Conservation (phyloP, 2,797 vertebrate genomes). For the Poecile montanus region DNA sequence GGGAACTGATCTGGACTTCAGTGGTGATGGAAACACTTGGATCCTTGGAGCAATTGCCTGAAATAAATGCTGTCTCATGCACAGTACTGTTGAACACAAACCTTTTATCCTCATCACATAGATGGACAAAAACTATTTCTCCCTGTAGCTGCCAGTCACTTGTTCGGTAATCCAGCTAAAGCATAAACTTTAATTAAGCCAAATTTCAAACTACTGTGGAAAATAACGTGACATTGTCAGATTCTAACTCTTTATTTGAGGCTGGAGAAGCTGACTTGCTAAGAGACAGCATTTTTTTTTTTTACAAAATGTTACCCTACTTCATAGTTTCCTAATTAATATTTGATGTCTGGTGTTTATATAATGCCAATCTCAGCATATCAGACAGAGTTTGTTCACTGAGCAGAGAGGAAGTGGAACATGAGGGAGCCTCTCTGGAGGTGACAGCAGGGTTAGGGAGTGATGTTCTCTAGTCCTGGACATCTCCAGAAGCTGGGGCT, state of each 20-base stretch:
- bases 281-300: not conserved
- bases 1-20: not conserved
- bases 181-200: conserved; percentile 21
- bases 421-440: not conserved
- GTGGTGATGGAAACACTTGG: not conserved
- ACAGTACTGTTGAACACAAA: not conserved
- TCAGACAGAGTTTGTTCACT: not conserved
- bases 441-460: not conserved
- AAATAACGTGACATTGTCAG: conserved; percentile 14
- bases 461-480: not conserved
- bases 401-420: not conserved
- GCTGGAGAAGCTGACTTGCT: conserved; percentile 16
- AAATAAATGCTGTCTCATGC: not conserved
- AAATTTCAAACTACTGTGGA: conserved; percentile 1
- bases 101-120: not conserved
- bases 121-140: not conserved
- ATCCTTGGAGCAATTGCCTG: not conserved
- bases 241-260: not conserved
- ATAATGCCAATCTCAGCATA: not conserved
- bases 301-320: not conserved
- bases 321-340: not conserved
- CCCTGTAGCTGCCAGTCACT: not conserved
- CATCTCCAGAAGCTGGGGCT: not conserved
- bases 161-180: not conserved
- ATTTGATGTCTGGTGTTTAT: not conserved